A percentile compares a stretch with the other conserved stretches of the same genome.
phyloP scores from a whole-genome alignment of 2,888 invertebrate genomes.

The Hirtodrosophila cameraria region DNA sequence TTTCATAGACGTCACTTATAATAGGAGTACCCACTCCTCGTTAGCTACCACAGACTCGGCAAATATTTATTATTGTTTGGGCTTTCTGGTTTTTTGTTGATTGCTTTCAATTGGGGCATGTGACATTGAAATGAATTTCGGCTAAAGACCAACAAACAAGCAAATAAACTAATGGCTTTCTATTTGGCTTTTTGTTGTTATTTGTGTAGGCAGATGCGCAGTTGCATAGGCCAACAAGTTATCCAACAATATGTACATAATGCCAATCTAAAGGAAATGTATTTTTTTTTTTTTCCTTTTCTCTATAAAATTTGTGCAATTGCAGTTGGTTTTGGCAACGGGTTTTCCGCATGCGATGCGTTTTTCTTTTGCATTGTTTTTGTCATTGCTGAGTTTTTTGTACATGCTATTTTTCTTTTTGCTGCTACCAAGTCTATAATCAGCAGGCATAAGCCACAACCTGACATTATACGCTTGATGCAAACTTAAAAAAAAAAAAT shows the following conservation, averaged over 20 bases:
- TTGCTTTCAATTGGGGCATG: conserved; percentile 37
- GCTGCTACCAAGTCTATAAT: conserved; percentile 10
- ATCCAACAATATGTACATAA: no score
- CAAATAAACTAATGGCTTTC: not conserved
- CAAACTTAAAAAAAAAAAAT: no score
- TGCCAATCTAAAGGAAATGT: conserved; percentile 1
- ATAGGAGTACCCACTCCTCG: conserved; percentile 27
- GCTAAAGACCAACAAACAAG: not conserved
- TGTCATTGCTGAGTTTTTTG: conserved; percentile 29
- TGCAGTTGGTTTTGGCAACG: conserved; percentile 19
- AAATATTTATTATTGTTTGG: conserved; percentile 63
- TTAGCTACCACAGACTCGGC: conserved; percentile 40
- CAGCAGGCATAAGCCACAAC: conserved; percentile 36
- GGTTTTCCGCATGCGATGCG: conserved; percentile 33
- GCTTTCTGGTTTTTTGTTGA: conserved; percentile 7
- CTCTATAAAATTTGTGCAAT: conserved; percentile 3
- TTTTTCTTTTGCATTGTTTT: conserved; percentile 18
- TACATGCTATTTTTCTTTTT: conserved; percentile 10
- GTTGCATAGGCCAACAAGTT: not conserved
- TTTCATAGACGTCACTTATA: conserved; percentile 61
- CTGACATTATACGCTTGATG: conserved; percentile 30
- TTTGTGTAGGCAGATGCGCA: no score
- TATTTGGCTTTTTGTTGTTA: not conserved
- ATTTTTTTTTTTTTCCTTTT: no score
- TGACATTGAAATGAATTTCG: conserved; percentile 42